Conservation (phyloP, 2,888 invertebrate genomes). For the Andrena trimmerana region DNA sequence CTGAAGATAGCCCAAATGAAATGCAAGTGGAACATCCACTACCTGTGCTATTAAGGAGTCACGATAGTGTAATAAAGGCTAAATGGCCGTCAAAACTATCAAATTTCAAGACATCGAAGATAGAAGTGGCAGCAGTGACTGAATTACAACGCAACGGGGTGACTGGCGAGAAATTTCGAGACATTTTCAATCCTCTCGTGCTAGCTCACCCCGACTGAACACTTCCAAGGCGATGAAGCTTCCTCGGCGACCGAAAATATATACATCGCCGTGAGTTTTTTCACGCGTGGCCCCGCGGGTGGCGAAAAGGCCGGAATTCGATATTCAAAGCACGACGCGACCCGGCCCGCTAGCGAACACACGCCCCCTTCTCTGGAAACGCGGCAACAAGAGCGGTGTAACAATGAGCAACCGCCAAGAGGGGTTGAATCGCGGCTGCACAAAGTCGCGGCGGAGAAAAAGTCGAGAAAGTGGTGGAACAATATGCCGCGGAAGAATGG, state of each 20-base stretch:
- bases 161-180: background rate
- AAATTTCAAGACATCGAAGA: background rate
- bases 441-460: conserved; percentile 33
- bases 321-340: conserved; percentile 52
- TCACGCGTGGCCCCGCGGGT: background rate
- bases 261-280: background rate
- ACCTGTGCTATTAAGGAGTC: background rate
- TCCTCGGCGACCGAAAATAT: background rate
- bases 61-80: background rate
- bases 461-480: conserved; percentile 51
- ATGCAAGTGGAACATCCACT: background rate
- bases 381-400: conserved; percentile 33
- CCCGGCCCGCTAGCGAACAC: background rate
- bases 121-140: background rate
- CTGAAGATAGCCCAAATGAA: background rate
- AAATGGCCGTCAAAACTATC: background rate
- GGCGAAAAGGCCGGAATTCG: conserved; percentile 20
- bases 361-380: background rate
- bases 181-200: conserved; percentile 24
- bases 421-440: conserved; percentile 43
- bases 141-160: background rate
- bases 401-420: conserved; percentile 39
- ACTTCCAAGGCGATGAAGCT: background rate
- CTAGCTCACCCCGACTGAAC: background rate
- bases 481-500: conserved; percentile 42